Conservation (phyloP, 1,140 invertebrate species). For the Dinoponera quadriceps region DNA sequence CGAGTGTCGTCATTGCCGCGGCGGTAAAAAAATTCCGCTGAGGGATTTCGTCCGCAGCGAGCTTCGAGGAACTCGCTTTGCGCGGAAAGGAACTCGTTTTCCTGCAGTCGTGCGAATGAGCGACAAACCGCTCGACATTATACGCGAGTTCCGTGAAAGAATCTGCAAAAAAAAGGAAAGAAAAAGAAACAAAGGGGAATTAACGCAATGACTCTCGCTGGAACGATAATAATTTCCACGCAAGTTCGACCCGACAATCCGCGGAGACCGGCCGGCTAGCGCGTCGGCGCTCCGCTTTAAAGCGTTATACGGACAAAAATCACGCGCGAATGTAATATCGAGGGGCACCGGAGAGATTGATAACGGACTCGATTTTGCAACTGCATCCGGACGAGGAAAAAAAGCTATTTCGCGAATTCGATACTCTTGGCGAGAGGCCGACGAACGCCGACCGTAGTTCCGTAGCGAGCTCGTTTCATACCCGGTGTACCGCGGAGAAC, state of each 20-base stretch:
- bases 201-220: not conserved
- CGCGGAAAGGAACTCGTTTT: too few relatives aligned
- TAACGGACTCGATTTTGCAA: conserved; percentile 58
- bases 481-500: conserved; percentile 34
- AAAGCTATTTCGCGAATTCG: conserved; percentile 75
- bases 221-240: not conserved
- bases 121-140: not conserved
- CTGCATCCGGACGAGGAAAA: conserved; percentile 71
- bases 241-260: conserved; percentile 2
- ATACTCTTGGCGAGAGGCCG: conserved; percentile 27
- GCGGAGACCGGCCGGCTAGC: not conserved
- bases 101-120: too few relatives aligned
- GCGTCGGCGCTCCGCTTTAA: conserved; percentile 66
- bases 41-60: conserved; percentile 11
- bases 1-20: conserved; percentile 8
- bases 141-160: not conserved
- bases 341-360: conserved; percentile 40
- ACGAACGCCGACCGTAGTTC: conserved; percentile 13
- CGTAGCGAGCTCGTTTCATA: conserved; percentile 49
- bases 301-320: conserved; percentile 74
- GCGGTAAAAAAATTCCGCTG: conserved; percentile 22
- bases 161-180: not conserved
- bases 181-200: too few relatives aligned
- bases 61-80: conserved; percentile 12
- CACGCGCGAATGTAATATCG: conserved; percentile 70